A percentile compares a stretch with the other conserved stretches of the same genome.
These are phyloP conservation scores for Silurus asotus DNA, from an alignment of 2,113 vertebrate species.

Conservation along the genomic window DNA sequence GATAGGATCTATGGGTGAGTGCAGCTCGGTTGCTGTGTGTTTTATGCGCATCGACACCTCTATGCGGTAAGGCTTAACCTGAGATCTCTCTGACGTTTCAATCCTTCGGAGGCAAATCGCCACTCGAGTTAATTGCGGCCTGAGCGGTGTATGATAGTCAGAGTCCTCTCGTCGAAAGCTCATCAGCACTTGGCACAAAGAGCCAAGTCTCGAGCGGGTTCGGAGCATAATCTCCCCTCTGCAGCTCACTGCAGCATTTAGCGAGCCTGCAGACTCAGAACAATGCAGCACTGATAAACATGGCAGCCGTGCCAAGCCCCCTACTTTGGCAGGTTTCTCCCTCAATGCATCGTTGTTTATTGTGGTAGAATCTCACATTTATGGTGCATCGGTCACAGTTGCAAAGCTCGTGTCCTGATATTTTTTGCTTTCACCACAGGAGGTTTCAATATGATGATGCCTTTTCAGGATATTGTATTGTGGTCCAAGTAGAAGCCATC, in stretches of 20 bases:
- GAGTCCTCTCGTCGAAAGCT: conserved; percentile 48
- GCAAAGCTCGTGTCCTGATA: neutral
- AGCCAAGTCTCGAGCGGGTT: conserved; percentile 43
- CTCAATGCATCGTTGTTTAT: conserved; percentile 17
- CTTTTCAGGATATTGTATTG: neutral
- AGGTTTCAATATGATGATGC: conserved; percentile 5
- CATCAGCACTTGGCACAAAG: conserved; percentile 44
- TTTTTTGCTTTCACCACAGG: neutral
- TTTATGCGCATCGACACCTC: conserved; percentile 26
- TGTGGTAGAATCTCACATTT: conserved; percentile 19
- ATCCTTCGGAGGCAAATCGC: conserved; percentile 41
- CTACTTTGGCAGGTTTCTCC: conserved; percentile 14
- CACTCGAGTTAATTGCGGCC: conserved; percentile 57
- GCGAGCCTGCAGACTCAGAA: conserved; percentile 46
- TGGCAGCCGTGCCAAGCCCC: conserved; percentile 24
- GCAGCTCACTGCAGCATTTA: conserved; percentile 46
- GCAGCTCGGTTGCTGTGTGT: neutral
- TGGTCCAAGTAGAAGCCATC: neutral
- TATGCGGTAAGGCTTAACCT: conserved; percentile 28
- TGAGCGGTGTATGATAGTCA: conserved; percentile 39
- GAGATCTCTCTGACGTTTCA: conserved; percentile 46
- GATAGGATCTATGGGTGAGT: conserved; percentile 28
- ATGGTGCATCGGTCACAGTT: conserved; percentile 7
- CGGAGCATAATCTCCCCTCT: conserved; percentile 49
- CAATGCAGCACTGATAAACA: conserved; percentile 48